Conservation (phyloP, 2,797 vertebrate species). For the Sciurus carolinensis region DNA sequence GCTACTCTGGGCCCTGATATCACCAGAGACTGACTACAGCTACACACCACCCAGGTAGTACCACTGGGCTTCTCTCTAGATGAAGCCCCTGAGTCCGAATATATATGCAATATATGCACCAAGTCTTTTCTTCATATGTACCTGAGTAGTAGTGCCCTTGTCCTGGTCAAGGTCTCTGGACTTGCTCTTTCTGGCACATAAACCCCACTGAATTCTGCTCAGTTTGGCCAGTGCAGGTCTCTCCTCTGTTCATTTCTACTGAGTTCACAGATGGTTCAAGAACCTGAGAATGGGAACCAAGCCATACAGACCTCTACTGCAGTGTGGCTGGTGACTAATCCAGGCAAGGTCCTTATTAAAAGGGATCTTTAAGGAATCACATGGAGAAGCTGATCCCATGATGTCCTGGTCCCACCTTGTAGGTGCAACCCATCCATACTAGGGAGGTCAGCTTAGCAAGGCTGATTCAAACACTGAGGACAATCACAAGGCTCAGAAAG, state of each 20-base stretch:
- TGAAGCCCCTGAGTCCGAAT: neutral
- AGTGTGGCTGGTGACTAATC: neutral
- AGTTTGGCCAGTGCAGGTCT: neutral
- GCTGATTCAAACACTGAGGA: neutral
- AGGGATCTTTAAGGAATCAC: neutral
- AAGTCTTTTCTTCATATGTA: too few relatives aligned
- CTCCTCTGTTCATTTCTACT: neutral
- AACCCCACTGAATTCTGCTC: neutral
- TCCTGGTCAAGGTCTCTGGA: neutral
- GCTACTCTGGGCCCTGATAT: neutral
- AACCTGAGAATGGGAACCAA: neutral
- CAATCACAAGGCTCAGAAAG: neutral
- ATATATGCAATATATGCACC: rapidly evolving
- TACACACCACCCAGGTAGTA: rapidly evolving
- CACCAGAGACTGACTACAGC: neutral
- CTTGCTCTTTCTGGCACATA: neutral
- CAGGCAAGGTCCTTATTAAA: neutral
- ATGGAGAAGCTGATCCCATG: rapidly evolving
- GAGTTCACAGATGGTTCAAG: neutral
- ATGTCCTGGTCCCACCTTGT: rapidly evolving
- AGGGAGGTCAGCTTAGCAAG: neutral
- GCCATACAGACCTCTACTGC: neutral
- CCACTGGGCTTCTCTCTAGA: neutral
- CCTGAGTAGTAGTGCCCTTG: too few relatives aligned
- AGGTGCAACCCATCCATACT: neutral